Evolutionary conservation across 2,797 vertebrate genomes (phyloP).

Genomic region (Ciconia nigra): DNA sequence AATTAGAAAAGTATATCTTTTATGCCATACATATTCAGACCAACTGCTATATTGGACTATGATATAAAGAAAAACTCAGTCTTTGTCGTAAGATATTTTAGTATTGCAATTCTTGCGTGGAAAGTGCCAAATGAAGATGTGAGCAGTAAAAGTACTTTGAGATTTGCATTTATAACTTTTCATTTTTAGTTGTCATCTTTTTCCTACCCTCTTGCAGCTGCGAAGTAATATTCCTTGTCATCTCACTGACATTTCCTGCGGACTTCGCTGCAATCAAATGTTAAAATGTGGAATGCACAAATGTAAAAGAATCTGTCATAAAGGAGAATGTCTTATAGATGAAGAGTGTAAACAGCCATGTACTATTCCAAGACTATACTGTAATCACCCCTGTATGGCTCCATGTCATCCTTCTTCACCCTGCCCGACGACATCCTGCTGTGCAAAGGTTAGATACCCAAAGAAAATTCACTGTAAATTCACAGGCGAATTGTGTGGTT

Average conservation of each 20-base stretch:
- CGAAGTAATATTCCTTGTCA: constrained; percentile 97
- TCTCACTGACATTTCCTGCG: constrained; percentile 95
- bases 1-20: neutral
- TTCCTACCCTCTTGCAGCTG: constrained; percentile 76
- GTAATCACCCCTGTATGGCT: constrained; percentile 89
- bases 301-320: constrained; percentile 94
- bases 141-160: neutral
- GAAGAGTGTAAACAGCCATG: constrained; percentile 91
- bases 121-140: neutral
- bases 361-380: constrained; percentile 80
- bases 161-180: neutral
- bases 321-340: constrained; percentile 87
- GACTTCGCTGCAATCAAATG: constrained; percentile 85
- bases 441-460: constrained; percentile 81
- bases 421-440: constrained; percentile 86
- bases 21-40: neutral
- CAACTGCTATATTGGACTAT: neutral
- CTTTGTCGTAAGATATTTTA: neutral
- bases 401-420: constrained; percentile 86
- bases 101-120: neutral
- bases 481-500: neutral
- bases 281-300: constrained; percentile 90
- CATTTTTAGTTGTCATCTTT: neutral
- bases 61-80: neutral
- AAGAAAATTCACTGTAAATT: neutral